Evolutionary conservation across 2,888 invertebrate species (phyloP).

Genomic region (Drosophila emarginata): DNA sequence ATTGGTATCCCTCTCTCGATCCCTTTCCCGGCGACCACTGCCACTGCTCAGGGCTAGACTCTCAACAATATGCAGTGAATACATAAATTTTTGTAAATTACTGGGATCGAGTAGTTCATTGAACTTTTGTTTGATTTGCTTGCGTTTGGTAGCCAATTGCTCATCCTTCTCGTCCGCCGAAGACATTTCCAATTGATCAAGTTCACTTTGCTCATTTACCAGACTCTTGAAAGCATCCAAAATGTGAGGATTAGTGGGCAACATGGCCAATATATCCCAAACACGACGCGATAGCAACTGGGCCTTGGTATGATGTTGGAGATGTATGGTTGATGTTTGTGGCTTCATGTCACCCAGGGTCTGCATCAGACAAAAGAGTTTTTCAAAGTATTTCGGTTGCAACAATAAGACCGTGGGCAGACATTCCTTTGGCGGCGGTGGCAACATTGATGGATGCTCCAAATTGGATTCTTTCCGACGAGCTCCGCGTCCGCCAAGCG

Average conservation of each 20-base stretch:
- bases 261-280: constrained; percentile 96
- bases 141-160: constrained; percentile 77
- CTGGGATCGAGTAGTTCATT: constrained; percentile 92
- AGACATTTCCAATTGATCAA: constrained; percentile 64
- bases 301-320: constrained; percentile 92
- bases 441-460: constrained; percentile 93
- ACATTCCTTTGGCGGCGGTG: constrained; percentile 92
- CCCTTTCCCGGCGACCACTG: constrained; percentile 30
- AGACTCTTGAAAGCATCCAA: constrained; percentile 90
- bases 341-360: constrained; percentile 94
- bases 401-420: constrained; percentile 93
- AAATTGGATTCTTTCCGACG: constrained; percentile 83
- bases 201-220: constrained; percentile 76
- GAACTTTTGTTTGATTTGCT: constrained; percentile 82
- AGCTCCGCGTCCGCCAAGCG: constrained; percentile 88
- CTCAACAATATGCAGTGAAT: constrained; percentile 95
- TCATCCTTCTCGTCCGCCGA: constrained; percentile 53
- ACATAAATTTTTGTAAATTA: constrained; percentile 97
- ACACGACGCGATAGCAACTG: constrained; percentile 94
- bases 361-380: constrained; percentile 94
- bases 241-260: constrained; percentile 94
- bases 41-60: constrained; percentile 84
- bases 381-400: constrained; percentile 94
- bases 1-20: constrained; percentile 18
- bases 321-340: constrained; percentile 84